Evolutionary conservation across 1,140 invertebrate species (phyloP), one percentile per base, ranked within the genome.

Genomic region (Tetranychus urticae): DNA sequence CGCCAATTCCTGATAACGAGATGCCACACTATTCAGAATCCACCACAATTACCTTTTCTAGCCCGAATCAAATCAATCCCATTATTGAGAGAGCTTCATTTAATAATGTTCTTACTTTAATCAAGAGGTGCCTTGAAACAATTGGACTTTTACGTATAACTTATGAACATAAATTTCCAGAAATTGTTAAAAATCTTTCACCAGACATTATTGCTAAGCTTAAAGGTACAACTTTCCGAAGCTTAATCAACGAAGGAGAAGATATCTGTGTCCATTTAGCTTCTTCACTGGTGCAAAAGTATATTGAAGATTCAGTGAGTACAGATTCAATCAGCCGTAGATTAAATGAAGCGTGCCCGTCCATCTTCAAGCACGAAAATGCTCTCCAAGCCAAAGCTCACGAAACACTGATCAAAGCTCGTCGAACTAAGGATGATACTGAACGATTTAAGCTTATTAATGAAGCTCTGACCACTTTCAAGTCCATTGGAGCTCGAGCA

Each of bases 291-390:
- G 72, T 78, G 34, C 71, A 72, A 42, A 70, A 84, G 61, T 98
- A 97, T 72, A 76, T 97, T 1, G 83, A 84, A 60, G 93, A 98
- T 71, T 91, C 92, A 73, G 88, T 92, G 0, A 87, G 86, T 3
- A 87, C 93, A 1, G 87, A 92, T 71, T 80, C 85, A 0, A 88
- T 97, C 45, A 94, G 87, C 63, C 74, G 77, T 23, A 84, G 83
- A 71, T 73, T 98, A n/a, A 76, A 91, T 57, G 82, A 92, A 69
- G 77, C 91, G 0, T 97, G 93, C 71, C 93, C 93, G 0, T 85
- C 83, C 67, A 76, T 98, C 1, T 98, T 94, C 69, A 85, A 85
- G 67, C 82, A 82, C 67, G 93, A 98, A 77, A 93, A 97, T 77
- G 92, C 89, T 23, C 84, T 88, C 42, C 91, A 86, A 71, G 82